Base-by-base conservation (phyloP, 2,113 vertebrate genomes). In the Dipodomys spectabilis region DNA sequence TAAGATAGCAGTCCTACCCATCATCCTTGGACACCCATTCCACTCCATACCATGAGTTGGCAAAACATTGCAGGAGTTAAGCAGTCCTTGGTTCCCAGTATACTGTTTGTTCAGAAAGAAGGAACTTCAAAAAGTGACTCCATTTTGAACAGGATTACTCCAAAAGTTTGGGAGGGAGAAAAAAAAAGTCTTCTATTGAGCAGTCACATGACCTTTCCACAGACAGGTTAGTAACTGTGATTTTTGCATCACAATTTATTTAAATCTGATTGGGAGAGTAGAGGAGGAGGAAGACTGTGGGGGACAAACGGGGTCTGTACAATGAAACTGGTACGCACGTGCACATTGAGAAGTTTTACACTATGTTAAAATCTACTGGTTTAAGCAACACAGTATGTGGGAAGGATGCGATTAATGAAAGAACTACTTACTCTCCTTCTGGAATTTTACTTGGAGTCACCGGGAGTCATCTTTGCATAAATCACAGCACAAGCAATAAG, bases 381-480 rank as follows among this genome's bases (percentile, higher is more conserved):
- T 86, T 64, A 94, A 94, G 85, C 23, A n/a, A 5, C 10, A 80
- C 6, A 28, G 35, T 7, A 45, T 35, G 20, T 44, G 23, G 16
- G 77, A 92, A 65, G 23, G 23, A 45, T 15, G 15, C 2, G 18
- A 28, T 49, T 49, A 16, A 23, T 45, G 92, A 82, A 78, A 85
- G 28, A 13, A 79, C 60, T 32, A 82, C 77, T 75, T 32, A 80
- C 77, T 75, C 68, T 92, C 32, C 27, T 27, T 32, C 7, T n/a
- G 53, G 2, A 75, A 25, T 81, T 87, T 49, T 4, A 0, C 13
- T 88, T 80, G 32, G 53, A 60, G 30, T 53, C 30, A 67, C 85
- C 23, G 88, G 53, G 82, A 84, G 30, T 35, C 75, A 94, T n/a
- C 74, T 94, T 91, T 9, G 86, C 79, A 74, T 32, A 88, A 95